Evolutionary conservation across 2,113 vertebrate genomes (phyloP).

Genomic region (Chelonoidis abingdonii): DNA sequence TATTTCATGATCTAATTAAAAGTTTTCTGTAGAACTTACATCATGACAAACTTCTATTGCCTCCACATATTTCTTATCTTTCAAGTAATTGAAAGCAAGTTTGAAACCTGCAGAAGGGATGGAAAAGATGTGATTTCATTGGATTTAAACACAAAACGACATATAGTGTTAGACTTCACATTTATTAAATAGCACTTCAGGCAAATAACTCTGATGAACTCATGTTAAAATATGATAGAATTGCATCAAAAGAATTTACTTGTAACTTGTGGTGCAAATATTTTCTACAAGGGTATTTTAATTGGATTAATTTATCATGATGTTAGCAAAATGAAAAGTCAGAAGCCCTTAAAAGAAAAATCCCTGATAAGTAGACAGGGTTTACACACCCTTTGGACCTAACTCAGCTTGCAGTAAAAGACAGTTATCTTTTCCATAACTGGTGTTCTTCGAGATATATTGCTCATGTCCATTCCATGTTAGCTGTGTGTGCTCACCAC

Average conservation of each 20-base stretch:
- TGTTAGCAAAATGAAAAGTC: background rate
- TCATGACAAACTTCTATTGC: slow-evolving; percentile 78
- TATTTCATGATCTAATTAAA: background rate
- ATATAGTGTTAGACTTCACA: background rate
- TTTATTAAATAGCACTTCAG: background rate
- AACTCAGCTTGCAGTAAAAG: background rate
- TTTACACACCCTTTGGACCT: background rate
- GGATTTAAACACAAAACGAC: background rate
- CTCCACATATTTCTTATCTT: slow-evolving; percentile 79
- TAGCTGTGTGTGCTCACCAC: too few species aligned
- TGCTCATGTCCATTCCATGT: too few species aligned
- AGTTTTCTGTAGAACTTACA: slow-evolving; percentile 46
- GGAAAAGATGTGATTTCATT: background rate
- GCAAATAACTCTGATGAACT: background rate
- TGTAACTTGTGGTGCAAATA: background rate
- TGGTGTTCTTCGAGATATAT: too few species aligned
- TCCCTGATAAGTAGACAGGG: background rate
- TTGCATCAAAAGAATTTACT: background rate
- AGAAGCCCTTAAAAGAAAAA: background rate
- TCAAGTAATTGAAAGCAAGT: slow-evolving; percentile 83
- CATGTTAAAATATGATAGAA: background rate
- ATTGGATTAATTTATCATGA: accelerated
- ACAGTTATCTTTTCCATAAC: too few species aligned
- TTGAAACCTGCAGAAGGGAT: slow-evolving; percentile 75
- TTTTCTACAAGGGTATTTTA: background rate